Evolutionary conservation across 92 coral and sea anemone genomes (phyloP).

Genomic region (Chrysogorgia sp.): DNA sequence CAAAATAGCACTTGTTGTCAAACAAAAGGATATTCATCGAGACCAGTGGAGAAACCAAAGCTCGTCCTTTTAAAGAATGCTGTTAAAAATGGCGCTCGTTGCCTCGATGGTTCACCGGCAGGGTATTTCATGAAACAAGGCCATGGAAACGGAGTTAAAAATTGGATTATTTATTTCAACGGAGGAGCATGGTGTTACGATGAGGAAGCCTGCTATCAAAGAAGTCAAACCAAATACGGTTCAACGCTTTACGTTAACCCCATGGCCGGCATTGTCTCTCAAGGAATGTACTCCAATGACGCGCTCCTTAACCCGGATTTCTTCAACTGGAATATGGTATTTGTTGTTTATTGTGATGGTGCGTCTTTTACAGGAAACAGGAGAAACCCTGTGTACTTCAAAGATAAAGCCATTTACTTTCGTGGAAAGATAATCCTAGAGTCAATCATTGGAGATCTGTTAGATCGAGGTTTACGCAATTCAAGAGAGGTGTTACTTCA

Average conservation of each 20-base stretch:
- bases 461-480: conserved; percentile 64
- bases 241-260: conserved; percentile 60
- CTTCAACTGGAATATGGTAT: conserved; percentile 93
- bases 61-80: conserved; percentile 44
- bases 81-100: conserved; percentile 73
- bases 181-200: conserved; percentile 99
- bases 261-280: conserved; percentile 33
- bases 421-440: conserved; percentile 87
- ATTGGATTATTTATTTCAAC: conserved; percentile 82
- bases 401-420: conserved; percentile 66
- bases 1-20: background rate
- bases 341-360: conserved; percentile 92
- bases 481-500: conserved; percentile 78
- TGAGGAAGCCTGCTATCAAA: conserved; percentile 63
- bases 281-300: conserved; percentile 70
- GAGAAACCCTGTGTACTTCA: conserved; percentile 70
- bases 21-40: background rate
- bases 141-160: conserved; percentile 50
- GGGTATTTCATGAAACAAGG: conserved; percentile 74
- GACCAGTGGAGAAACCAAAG: background rate
- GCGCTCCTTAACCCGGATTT: conserved; percentile 65
- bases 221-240: conserved; percentile 74
- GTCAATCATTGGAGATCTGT: conserved; percentile 69
- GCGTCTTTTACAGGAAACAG: conserved; percentile 92
- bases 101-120: conserved; percentile 89